Evolutionary conservation across 2,113 vertebrate genomes (phyloP).

Genomic region (Pomatostomus ruficeps): DNA sequence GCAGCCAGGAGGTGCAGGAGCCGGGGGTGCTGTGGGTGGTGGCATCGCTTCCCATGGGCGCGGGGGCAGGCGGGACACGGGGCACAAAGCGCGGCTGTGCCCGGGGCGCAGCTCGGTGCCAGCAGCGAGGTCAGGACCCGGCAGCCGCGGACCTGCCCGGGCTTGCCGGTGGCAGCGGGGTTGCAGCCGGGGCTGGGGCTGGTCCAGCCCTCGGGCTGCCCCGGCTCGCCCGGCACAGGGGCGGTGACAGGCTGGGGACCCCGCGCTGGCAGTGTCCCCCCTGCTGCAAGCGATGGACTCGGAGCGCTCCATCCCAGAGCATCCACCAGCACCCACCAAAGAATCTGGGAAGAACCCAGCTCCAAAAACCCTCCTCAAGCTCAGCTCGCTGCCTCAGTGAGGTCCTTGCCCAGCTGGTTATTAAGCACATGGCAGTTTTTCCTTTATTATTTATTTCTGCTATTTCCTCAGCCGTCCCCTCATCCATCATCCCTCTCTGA

Average conservation of each 20-base stretch:
- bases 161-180: conserved; percentile 37
- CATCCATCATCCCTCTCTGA: conserved; percentile 42
- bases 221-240: background rate
- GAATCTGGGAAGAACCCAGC: background rate
- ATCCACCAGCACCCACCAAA: background rate
- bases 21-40: background rate
- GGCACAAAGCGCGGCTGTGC: background rate
- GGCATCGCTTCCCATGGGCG: fast-evolving
- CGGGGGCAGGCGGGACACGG: background rate
- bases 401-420: background rate
- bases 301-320: background rate
- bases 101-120: background rate
- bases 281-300: fast-evolving
- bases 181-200: background rate
- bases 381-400: background rate
- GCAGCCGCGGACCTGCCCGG: conserved; percentile 56
- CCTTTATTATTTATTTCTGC: conserved; percentile 46
- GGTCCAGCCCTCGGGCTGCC: background rate
- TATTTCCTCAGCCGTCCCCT: background rate
- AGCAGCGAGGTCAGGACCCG: background rate
- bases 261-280: fast-evolving
- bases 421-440: background rate
- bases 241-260: background rate
- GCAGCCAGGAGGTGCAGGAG: background rate
- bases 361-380: background rate